A percentile compares a stretch with the other conserved stretches of the same genome.
These are phyloP conservation scores for Echinometra lucunter DNA, from an alignment of 53 echinoderm and acorn worm species.

Conservation along the genomic window DNA sequence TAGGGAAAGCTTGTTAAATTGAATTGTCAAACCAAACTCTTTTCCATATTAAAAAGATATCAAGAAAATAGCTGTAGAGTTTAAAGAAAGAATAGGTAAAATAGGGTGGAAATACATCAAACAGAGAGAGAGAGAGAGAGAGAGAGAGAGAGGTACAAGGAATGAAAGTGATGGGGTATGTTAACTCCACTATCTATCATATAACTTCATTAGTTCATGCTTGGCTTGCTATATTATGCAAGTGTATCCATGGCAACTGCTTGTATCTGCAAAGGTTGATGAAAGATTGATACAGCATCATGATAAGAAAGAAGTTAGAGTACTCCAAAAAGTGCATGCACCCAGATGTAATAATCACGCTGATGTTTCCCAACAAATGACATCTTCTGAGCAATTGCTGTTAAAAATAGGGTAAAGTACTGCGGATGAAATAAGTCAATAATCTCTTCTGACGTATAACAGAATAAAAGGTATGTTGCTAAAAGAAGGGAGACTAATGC, in stretches of 20 bases:
- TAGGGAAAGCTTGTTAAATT: neutral
- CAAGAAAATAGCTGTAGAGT: neutral
- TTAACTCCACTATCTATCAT: neutral
- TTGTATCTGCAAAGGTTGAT: neutral
- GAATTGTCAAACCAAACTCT: neutral
- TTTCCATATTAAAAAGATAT: neutral
- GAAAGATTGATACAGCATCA: conserved; percentile 44
- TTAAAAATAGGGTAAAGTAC: conserved; percentile 33
- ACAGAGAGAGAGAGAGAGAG: neutral
- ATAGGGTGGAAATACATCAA: neutral
- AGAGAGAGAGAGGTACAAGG: neutral
- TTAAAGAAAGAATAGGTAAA: neutral
- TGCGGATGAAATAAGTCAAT: conserved; percentile 43
- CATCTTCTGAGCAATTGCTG: conserved; percentile 30
- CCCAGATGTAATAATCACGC: conserved; percentile 1
- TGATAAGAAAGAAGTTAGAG: conserved; percentile 26
- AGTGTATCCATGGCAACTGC: conserved; percentile 47
- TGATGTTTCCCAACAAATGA: neutral
- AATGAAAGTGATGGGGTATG: conserved; percentile 15
- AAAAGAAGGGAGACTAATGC: neutral
- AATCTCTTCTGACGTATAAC: conserved; percentile 37
- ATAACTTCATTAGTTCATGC: conserved; percentile 52
- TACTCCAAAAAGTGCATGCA: conserved; percentile 34
- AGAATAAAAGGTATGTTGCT: neutral
- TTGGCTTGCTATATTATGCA: conserved; percentile 20